Evolutionary conservation across 2,797 vertebrate genomes (phyloP).

Genomic region (Parambassis ranga): DNA sequence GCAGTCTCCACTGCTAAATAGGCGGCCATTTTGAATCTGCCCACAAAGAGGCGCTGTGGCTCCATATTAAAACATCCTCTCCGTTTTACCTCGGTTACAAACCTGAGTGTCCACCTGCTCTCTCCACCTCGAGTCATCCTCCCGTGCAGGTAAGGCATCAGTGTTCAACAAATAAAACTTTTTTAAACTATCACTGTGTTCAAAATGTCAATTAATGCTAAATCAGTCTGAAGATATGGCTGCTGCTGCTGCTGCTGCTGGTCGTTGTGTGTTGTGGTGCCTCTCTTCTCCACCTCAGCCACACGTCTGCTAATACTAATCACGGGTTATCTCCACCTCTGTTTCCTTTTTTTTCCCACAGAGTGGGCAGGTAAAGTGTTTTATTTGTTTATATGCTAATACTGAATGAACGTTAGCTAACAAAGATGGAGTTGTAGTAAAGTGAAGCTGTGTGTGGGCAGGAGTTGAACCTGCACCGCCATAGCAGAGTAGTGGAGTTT

Average conservation of each 20-base stretch:
- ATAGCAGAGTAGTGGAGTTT: constrained; percentile 11
- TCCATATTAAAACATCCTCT: constrained; percentile 18
- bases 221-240: constrained; percentile 47
- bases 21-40: neutral
- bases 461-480: constrained; percentile 1
- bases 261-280: neutral
- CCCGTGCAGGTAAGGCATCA: constrained; percentile 27
- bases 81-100: too few relatives aligned
- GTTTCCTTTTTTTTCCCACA: neutral
- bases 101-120: constrained; percentile 31
- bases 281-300: constrained; percentile 3
- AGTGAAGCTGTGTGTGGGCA: constrained; percentile 1
- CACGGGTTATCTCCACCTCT: neutral
- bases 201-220: constrained; percentile 59
- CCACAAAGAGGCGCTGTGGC: constrained; percentile 74
- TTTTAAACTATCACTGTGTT: constrained; percentile 33
- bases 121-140: neutral
- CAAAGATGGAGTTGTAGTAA: neutral
- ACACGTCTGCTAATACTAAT: constrained; percentile 24
- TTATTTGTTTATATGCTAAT: constrained; percentile 52
- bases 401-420: constrained; percentile 6
- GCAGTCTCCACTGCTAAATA: neutral
- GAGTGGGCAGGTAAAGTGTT: constrained; percentile 25
- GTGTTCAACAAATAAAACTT: constrained; percentile 18
- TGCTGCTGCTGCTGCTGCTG: too few relatives aligned